These are phyloP conservation scores for Tichodroma muraria DNA, from an alignment of 2,113 vertebrate genomes.

Conservation along the genomic window DNA sequence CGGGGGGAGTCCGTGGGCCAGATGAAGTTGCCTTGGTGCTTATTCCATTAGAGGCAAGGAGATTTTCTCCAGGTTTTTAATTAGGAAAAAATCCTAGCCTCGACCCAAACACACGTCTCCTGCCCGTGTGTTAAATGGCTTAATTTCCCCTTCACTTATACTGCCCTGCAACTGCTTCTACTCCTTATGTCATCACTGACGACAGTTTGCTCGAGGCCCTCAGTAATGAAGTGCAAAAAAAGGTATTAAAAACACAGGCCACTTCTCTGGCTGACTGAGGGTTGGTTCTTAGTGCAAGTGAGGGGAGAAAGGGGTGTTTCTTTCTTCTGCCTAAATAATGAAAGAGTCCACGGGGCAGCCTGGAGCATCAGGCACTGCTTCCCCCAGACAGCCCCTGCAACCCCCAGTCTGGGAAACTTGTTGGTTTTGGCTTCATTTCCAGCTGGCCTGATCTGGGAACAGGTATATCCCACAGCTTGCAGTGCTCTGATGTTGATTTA, in stretches of 20 bases:
- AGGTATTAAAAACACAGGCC: not conserved
- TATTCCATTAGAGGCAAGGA: not conserved
- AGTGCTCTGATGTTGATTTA: conserved; percentile 20
- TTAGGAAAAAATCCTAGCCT: not conserved
- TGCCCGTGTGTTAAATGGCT: not conserved
- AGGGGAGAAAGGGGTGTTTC: not conserved
- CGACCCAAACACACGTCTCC: not conserved
- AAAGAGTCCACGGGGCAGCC: not conserved
- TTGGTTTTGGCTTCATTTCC: conserved; percentile 28
- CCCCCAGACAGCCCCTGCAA: not conserved
- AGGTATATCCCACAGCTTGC: not conserved
- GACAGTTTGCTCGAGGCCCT: not conserved
- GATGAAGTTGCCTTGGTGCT: not conserved
- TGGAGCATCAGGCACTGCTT: not conserved
- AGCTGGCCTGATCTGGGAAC: conserved; percentile 13
- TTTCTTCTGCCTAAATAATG: not conserved
- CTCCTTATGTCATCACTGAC: not conserved
- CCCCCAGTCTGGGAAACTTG: not conserved
- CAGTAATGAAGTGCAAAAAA: not conserved
- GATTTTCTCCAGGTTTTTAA: not conserved
- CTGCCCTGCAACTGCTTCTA: not conserved
- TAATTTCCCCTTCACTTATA: not conserved
- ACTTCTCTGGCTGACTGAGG: not conserved
- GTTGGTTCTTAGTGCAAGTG: not conserved
- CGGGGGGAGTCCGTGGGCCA: not conserved